Conservation (phyloP, 2,888 invertebrate genomes). For the Hypolimnas misippus region DNA sequence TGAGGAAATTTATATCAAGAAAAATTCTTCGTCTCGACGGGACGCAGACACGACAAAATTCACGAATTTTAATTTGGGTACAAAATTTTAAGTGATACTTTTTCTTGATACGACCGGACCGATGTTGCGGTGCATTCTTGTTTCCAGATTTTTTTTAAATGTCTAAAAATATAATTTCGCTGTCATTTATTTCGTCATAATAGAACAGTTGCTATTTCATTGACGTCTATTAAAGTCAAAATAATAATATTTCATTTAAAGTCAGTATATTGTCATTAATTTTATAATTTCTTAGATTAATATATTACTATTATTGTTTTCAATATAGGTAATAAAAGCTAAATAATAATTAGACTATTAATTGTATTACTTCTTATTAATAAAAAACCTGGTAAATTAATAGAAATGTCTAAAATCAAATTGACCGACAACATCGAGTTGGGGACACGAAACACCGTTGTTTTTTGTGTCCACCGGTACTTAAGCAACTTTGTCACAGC, state of each 20-base stretch:
- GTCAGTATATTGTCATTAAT: too few species aligned
- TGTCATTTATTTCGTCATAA: not conserved
- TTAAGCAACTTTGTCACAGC: conserved; percentile 60
- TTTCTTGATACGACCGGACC: conserved; percentile 58
- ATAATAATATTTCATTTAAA: too few species aligned
- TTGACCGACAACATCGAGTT: conserved; percentile 59
- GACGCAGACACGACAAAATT: conserved; percentile 62
- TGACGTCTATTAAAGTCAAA: too few species aligned
- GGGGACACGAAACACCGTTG: conserved; percentile 50
- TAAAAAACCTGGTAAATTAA: conserved; percentile 23
- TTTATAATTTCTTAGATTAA: too few species aligned
- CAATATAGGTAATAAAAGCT: too few species aligned
- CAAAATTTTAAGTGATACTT: conserved; percentile 68
- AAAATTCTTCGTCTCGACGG: conserved; percentile 48
- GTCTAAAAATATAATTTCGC: not conserved
- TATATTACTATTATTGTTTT: too few species aligned
- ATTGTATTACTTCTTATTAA: not conserved
- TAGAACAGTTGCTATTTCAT: too few species aligned
- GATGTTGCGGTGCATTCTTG: conserved; percentile 47
- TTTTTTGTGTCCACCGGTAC: conserved; percentile 64
- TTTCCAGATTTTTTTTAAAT: not conserved
- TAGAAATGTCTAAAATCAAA: conserved; percentile 53
- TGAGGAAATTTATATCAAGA: conserved; percentile 57
- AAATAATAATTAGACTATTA: too few species aligned
- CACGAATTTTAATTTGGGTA: conserved; percentile 76